phyloP scores from a whole-genome alignment of 2,113 vertebrate species.

The Chamaea fasciata region DNA sequence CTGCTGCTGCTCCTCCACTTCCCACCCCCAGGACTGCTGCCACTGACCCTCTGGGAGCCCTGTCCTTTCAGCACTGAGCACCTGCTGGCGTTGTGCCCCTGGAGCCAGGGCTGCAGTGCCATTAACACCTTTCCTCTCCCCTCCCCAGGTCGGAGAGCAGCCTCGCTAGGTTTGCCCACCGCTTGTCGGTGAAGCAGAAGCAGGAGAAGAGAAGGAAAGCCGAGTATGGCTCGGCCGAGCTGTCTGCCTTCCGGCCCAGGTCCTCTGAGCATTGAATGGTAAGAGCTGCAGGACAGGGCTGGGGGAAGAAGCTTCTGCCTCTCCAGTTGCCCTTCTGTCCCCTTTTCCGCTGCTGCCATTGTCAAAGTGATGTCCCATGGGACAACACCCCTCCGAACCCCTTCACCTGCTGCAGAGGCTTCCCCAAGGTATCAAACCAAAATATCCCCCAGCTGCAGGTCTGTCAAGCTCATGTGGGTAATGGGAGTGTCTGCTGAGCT shows the following conservation, averaged over 20 bases:
- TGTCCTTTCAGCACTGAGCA: neutral
- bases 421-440: neutral
- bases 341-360: neutral
- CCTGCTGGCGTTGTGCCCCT: neutral
- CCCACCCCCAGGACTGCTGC: accelerated
- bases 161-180: conserved; percentile 84
- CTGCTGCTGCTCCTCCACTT: neutral
- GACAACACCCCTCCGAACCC: neutral
- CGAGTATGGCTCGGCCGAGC: conserved; percentile 65
- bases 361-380: accelerated
- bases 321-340: neutral
- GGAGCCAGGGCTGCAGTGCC: neutral
- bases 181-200: conserved; percentile 85
- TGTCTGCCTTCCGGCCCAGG: conserved; percentile 78
- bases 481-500: neutral
- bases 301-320: neutral
- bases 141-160: conserved; percentile 79
- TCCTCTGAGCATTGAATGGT: conserved; percentile 91
- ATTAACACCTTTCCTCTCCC: conserved; percentile 56
- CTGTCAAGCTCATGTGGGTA: neutral
- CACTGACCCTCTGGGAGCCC: accelerated
- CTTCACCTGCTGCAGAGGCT: neutral
- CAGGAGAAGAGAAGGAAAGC: conserved; percentile 80
- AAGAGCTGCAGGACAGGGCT: conserved; percentile 60
- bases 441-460: neutral